Conservation (phyloP, 1,140 invertebrate genomes). For the Sycobia sp. region DNA sequence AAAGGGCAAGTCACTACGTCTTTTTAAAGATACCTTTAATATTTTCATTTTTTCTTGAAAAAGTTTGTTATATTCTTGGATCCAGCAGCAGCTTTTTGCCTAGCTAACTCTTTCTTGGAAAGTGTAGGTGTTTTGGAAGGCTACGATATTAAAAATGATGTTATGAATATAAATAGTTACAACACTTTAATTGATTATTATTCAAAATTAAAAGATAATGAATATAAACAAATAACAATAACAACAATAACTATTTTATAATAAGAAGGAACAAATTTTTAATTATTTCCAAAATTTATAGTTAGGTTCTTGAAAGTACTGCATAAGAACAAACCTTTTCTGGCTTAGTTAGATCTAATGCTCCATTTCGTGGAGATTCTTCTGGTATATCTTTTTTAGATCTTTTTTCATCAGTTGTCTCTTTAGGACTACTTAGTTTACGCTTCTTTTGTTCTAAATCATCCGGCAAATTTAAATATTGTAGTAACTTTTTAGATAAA, state of each 20-base stretch:
- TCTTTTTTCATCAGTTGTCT: constrained; percentile 51
- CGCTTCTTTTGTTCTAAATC: constrained; percentile 67
- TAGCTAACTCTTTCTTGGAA: constrained; percentile 72
- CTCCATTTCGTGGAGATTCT: constrained; percentile 44
- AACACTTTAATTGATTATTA: too few species aligned
- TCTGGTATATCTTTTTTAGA: constrained; percentile 48
- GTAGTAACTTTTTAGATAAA: constrained; percentile 66
- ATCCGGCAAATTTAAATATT: constrained; percentile 67
- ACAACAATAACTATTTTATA: constrained; percentile 9
- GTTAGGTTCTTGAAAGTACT: neutral
- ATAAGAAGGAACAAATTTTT: too few species aligned
- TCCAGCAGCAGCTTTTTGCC: constrained; percentile 74
- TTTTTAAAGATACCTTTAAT: constrained; percentile 21
- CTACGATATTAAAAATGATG: constrained; percentile 42
- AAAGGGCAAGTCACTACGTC: constrained; percentile 23
- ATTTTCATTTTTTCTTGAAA: constrained; percentile 66
- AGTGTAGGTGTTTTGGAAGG: constrained; percentile 56
- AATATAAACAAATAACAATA: neutral
- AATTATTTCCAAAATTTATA: too few species aligned
- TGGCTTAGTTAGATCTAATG: constrained; percentile 49
- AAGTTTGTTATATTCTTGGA: constrained; percentile 77
- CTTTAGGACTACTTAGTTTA: constrained; percentile 58
- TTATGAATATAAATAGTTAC: too few species aligned
- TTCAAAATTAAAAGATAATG: too few species aligned
- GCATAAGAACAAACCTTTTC: constrained; percentile 53